Base-by-base conservation (phyloP, 2,113 vertebrate genomes). In the Zapornia atra region DNA sequence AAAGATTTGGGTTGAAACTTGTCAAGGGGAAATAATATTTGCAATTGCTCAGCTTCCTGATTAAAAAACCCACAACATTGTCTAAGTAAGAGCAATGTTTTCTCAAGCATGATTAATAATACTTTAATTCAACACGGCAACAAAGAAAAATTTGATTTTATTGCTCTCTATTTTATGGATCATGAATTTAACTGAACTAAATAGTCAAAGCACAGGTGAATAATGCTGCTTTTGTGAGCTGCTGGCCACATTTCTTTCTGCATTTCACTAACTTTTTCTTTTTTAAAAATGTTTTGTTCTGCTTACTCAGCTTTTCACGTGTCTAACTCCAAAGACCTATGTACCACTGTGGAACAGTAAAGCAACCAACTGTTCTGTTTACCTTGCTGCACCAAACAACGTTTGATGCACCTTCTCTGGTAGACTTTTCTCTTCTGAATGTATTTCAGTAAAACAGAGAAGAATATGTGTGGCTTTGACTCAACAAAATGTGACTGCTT, bases 161-260 rank as follows among this genome's bases (percentile, higher is more conserved):
- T 97, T 96, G 83, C 69, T 86, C 65, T 95, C 29, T 81, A 7
- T 87, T 97, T 97, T 98, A 97, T 89, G 89, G 82, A 89, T 97
- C 94, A 96, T 97, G 92, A 98, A 96, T 96, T 97, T 97, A 97
- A 96, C 78, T 80, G 86, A 96, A 94, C 66, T 91, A 91, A 97
- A 86, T 95, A 95, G 82, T 82, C 85, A 69, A 96, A 95, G 79
- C 71, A 88, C 95, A 90, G 91, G 59, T 93, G 90, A 96, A 92
- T 93, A 95, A 93, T 94, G 46, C 17, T 81, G 75, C 60, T 90
- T 69, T 75, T 88, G 79, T 84, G 96, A 93, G 77, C 66, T 94
- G 36, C 88, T 98, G 95, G 90, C 91, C 57, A 72, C 79, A 59
- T 94, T 94, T 92, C 50, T 54, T 84, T 92, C 79, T 92, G 59